Evolutionary conservation across 2,888 invertebrate genomes (phyloP).

Genomic region (Opisthograptis luteolata): DNA sequence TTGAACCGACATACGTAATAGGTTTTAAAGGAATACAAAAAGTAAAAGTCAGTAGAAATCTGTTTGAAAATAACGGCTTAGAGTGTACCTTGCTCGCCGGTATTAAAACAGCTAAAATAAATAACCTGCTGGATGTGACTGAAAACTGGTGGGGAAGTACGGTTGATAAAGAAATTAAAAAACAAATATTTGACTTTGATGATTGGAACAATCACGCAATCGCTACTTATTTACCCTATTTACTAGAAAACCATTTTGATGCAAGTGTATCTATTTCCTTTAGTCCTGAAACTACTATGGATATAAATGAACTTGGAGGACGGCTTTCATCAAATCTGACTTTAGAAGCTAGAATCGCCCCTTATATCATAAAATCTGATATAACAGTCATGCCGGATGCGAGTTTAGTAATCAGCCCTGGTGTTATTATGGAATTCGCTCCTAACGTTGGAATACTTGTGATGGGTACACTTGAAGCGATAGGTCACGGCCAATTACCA

Average conservation of each 20-base stretch:
- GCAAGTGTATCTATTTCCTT: constrained; percentile 90
- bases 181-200: constrained; percentile 98
- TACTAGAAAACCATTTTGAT: constrained; percentile 90
- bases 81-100: constrained; percentile 97
- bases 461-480: constrained; percentile 93
- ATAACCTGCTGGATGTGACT: constrained; percentile 93
- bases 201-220: constrained; percentile 99
- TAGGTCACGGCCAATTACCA: constrained; percentile 89
- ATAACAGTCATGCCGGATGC: constrained; percentile 98
- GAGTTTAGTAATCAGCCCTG: constrained; percentile 93
- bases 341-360: constrained; percentile 86
- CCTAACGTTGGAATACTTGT: constrained; percentile 98
- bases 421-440: constrained; percentile 96
- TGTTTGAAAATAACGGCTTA: constrained; percentile 92
- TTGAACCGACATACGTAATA: constrained; percentile 91
- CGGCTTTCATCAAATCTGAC: constrained; percentile 87
- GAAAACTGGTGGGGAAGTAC: constrained; percentile 99
- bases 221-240: constrained; percentile 94
- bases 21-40: constrained; percentile 98
- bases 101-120: constrained; percentile 93
- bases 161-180: constrained; percentile 89
- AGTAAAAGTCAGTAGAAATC: constrained; percentile 94
- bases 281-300: constrained; percentile 81
- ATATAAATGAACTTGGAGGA: constrained; percentile 90
- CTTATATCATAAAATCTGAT: constrained; percentile 93